Percentiles rank a stretch among this genome's conserved stretches.
phyloP scores from a whole-genome alignment of 2,113 vertebrate species.

The Apteryx mantelli region DNA sequence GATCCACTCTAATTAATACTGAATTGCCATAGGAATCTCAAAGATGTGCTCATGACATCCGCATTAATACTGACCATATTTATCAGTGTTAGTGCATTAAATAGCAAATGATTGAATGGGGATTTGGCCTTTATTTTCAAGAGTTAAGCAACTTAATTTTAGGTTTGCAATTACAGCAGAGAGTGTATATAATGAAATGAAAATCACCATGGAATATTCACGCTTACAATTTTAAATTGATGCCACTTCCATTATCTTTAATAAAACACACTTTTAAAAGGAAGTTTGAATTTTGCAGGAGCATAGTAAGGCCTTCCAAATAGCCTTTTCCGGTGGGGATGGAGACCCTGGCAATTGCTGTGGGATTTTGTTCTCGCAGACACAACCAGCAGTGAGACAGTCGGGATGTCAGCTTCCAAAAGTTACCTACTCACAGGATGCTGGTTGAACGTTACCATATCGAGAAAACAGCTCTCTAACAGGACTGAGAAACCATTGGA shows the following conservation, averaged over 20 bases:
- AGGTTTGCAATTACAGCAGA: neutral
- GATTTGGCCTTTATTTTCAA: constrained; percentile 39
- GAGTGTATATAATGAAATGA: neutral
- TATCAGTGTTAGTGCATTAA: constrained; percentile 23
- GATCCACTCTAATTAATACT: neutral
- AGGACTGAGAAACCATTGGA: neutral
- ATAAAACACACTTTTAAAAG: neutral
- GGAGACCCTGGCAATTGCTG: neutral
- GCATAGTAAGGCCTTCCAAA: neutral
- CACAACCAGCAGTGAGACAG: neutral
- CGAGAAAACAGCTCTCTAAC: neutral
- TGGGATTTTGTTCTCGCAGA: neutral
- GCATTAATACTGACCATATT: constrained; percentile 30
- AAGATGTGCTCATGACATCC: neutral
- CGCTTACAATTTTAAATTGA: neutral
- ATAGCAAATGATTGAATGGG: neutral
- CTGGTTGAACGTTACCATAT: neutral
- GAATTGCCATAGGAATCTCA: constrained; percentile 4
- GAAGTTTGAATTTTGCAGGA: neutral
- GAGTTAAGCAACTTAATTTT: neutral
- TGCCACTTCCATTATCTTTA: neutral
- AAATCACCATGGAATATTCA: neutral
- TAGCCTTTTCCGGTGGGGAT: neutral
- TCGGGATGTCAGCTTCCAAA: neutral
- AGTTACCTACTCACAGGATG: fast-evolving